Evolutionary conservation across 30 jellyfish, hydroid and myxozoan species (phyloP).

Genomic region (Chrysaora quinquecirrha): DNA sequence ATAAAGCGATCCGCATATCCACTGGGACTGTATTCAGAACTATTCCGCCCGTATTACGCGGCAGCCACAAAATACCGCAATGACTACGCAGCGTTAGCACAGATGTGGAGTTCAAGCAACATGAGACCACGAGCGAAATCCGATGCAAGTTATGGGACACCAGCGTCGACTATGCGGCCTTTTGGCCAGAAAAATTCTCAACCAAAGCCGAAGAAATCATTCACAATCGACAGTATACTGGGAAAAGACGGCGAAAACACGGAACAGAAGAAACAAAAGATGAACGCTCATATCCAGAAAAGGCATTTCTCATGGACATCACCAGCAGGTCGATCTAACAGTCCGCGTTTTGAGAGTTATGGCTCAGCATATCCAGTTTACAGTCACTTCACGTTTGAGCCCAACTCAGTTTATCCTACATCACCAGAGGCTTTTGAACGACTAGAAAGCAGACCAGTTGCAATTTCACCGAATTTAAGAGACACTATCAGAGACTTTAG

Average conservation of each 20-base stretch:
- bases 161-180: not conserved
- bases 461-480: not conserved
- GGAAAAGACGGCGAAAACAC: constrained; percentile 42
- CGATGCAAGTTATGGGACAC: not conserved
- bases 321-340: constrained; percentile 4
- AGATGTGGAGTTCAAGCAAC: not conserved
- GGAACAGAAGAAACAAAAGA: not conserved
- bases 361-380: constrained; percentile 43
- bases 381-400: constrained; percentile 11
- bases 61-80: constrained; percentile 5
- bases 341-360: constrained; percentile 20
- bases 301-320: constrained; percentile 46
- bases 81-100: not conserved
- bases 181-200: not conserved
- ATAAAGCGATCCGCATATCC: constrained; percentile 35
- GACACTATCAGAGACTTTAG: constrained; percentile 35
- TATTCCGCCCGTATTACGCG: constrained; percentile 22
- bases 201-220: constrained; percentile 45
- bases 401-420: not conserved
- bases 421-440: constrained; percentile 19
- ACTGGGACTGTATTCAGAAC: constrained; percentile 49
- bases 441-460: not conserved
- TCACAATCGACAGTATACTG: constrained; percentile 69
- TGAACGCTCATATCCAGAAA: not conserved
- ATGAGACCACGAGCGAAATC: not conserved